Conservation (phyloP, 2,113 vertebrate species). For the Astatoreochromis straeleni region DNA sequence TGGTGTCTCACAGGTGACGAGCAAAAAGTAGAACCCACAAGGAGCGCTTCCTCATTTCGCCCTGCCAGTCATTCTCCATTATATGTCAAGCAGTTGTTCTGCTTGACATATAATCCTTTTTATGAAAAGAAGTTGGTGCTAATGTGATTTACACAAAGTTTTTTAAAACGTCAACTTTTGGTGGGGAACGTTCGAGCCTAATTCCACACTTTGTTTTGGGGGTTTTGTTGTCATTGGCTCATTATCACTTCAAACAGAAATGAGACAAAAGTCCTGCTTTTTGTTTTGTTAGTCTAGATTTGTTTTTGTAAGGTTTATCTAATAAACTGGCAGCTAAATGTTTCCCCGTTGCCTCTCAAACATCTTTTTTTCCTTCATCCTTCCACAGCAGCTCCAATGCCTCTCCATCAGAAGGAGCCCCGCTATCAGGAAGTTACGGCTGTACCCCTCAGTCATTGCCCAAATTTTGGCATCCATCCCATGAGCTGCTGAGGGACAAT, state of each 20-base stretch:
- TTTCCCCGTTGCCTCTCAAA: accelerated
- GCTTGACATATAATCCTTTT: not conserved
- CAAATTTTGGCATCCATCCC: conserved; percentile 93
- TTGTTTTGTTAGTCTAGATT: not conserved
- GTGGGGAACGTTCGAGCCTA: not conserved
- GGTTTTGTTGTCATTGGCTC: accelerated
- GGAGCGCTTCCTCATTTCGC: not conserved
- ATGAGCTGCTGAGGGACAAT: conserved; percentile 89
- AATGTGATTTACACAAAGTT: not conserved
- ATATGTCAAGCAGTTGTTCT: not conserved
- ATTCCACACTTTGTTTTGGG: not conserved
- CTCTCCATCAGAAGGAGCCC: conserved; percentile 81
- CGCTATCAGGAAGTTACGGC: conserved; percentile 71
- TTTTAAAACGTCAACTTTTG: not conserved
- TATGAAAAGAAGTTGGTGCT: not conserved
- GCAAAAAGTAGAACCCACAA: not conserved
- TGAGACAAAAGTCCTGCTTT: not conserved
- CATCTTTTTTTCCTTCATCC: not conserved
- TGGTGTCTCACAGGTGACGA: not conserved
- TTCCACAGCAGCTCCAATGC: conserved; percentile 80
- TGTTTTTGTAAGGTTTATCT: not conserved
- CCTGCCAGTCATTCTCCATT: not conserved
- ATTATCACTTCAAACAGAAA: not conserved
- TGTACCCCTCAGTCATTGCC: conserved; percentile 90
- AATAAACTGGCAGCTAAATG: not conserved